Evolutionary conservation across 2,888 invertebrate genomes (phyloP).

Genomic region (Holacanthella duospinosa): DNA sequence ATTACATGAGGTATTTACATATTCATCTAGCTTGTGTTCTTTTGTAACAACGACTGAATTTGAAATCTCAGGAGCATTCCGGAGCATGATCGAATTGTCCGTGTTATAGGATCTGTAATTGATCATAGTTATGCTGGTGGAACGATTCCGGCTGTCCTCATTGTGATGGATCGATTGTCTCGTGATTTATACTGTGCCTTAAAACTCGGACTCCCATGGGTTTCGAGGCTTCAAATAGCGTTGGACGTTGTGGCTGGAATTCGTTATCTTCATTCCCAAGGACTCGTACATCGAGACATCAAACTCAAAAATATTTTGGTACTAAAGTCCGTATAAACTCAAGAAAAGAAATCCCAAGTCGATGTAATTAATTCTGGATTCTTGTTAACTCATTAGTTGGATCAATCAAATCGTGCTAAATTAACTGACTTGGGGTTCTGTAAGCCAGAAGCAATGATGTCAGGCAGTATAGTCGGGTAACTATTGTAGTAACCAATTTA

Average conservation of each 20-base stretch:
- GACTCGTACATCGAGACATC: conserved; percentile 77
- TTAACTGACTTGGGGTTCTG: conserved; percentile 82
- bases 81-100: conserved; percentile 65
- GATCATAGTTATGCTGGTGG: conserved; percentile 64
- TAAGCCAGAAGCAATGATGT: conserved; percentile 80
- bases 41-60: too few relatives aligned
- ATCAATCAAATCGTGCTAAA: conserved; percentile 60
- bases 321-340: too few relatives aligned
- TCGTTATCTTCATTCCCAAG: conserved; percentile 76
- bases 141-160: conserved; percentile 59
- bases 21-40: background rate
- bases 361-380: background rate
- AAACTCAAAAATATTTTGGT: conserved; percentile 80
- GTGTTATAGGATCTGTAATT: conserved; percentile 66
- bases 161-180: conserved; percentile 64
- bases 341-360: too few relatives aligned
- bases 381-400: conserved; percentile 47
- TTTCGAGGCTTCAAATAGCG: conserved; percentile 54
- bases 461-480: conserved; percentile 70
- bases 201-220: conserved; percentile 55
- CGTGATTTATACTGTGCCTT: conserved; percentile 70
- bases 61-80: conserved; percentile 46
- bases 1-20: conserved; percentile 60
- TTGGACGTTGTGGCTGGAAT: conserved; percentile 78
- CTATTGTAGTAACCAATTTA: background rate